These are phyloP conservation scores for Tetramorium parvispinum DNA, from an alignment of 1,140 invertebrate genomes.

Conservation along the genomic window DNA sequence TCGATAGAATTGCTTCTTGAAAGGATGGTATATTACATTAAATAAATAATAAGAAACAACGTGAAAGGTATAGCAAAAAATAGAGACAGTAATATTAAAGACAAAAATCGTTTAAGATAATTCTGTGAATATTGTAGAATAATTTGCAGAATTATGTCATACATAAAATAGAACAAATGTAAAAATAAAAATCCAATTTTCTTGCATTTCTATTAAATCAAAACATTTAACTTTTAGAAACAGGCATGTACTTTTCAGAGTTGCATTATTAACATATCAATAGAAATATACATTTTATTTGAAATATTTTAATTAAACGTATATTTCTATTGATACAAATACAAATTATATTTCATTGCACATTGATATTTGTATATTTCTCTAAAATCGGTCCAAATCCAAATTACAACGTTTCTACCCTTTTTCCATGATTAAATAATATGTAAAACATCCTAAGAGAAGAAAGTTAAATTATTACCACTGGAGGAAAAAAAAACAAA, in stretches of 20 bases:
- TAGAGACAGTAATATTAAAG: background rate
- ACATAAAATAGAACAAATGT: background rate
- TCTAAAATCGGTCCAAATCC: background rate
- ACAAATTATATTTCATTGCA: background rate
- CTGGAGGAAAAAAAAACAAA: background rate
- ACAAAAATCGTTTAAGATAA: background rate
- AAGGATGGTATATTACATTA: background rate
- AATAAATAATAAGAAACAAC: constrained; percentile 21
- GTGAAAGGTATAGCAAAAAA: background rate
- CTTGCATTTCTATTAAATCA: background rate
- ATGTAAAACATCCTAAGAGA: background rate
- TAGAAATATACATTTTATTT: too few species aligned
- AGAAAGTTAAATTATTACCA: background rate
- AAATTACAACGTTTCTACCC: background rate
- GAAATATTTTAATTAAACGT: too few species aligned
- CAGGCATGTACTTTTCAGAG: background rate
- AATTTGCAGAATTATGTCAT: background rate
- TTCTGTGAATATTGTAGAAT: background rate
- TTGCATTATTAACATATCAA: background rate
- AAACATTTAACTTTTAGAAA: background rate
- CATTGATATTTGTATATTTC: background rate
- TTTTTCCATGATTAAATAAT: background rate
- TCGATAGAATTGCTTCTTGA: background rate
- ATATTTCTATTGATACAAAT: background rate
- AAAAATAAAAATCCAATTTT: background rate